A percentile compares a stretch with the other conserved stretches of the same genome.
Evolutionary conservation across 2,113 vertebrate genomes (phyloP).

Genomic region (Anolis carolinensis): DNA sequence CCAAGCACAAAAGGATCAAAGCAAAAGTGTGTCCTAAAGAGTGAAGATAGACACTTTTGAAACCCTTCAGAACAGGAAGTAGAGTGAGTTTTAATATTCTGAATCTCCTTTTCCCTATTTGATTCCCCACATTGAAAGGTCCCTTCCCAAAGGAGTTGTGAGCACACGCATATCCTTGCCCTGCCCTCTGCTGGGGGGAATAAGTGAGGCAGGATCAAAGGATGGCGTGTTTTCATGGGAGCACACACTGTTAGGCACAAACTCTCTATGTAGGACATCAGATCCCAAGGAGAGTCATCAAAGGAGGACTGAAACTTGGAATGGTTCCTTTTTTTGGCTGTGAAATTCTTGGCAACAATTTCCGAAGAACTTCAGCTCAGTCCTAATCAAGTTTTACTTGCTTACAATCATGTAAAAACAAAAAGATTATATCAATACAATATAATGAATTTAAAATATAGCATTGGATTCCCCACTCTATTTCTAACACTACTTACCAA

Average conservation of each 20-base stretch:
- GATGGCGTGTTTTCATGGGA: neutral
- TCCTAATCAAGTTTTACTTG: too few relatives aligned
- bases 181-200: slow-evolving; percentile 20
- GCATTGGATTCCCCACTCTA: too few relatives aligned
- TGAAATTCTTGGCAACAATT: too few relatives aligned
- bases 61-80: neutral
- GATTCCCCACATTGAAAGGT: neutral
- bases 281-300: too few relatives aligned
- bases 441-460: too few relatives aligned
- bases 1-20: neutral
- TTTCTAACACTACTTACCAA: too few relatives aligned
- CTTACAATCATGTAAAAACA: too few relatives aligned
- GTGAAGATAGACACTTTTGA: neutral
- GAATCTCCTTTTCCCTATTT: neutral
- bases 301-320: too few relatives aligned
- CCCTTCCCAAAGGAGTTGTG: neutral
- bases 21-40: neutral
- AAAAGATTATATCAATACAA: too few relatives aligned
- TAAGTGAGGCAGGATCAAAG: neutral
- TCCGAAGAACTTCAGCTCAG: too few relatives aligned
- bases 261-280: neutral
- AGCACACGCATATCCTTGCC: neutral
- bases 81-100: neutral
- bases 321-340: neutral
- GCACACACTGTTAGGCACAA: neutral